These are phyloP conservation scores for Nemotelus pantherinus DNA, from an alignment of 2,888 invertebrate species.

Conservation along the genomic window DNA sequence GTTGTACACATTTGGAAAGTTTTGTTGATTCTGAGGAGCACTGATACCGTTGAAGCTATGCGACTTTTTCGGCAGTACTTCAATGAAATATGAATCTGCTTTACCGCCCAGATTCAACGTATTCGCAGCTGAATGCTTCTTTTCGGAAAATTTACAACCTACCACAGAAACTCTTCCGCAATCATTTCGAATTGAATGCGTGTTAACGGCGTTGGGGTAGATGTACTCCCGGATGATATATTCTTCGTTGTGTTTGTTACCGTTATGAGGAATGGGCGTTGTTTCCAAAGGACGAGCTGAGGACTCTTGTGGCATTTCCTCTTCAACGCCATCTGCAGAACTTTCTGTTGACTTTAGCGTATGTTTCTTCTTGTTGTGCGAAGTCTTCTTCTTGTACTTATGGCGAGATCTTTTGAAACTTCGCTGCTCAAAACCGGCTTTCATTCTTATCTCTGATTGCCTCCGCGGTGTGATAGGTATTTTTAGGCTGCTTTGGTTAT, in stretches of 20 bases:
- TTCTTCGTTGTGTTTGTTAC: not conserved
- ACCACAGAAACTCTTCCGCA: not conserved
- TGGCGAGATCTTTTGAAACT: too few species aligned
- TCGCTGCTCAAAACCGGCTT: too few species aligned
- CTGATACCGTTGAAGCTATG: not conserved
- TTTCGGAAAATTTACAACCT: not conserved
- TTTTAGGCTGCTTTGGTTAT: too few species aligned
- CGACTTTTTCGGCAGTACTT: slow-evolving; percentile 3
- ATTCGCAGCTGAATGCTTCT: not conserved
- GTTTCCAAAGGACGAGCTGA: too few species aligned
- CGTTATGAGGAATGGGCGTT: too few species aligned
- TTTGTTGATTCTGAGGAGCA: not conserved
- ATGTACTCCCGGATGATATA: not conserved
- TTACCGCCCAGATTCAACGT: slow-evolving; percentile 13
- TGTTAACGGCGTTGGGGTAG: not conserved
- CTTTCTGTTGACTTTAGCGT: too few species aligned
- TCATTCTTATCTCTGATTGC: too few species aligned
- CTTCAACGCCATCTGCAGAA: too few species aligned
- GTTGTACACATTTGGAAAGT: not conserved
- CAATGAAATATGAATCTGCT: slow-evolving; percentile 17
- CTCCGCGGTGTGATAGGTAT: too few species aligned
- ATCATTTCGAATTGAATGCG: not conserved
- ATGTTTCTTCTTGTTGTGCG: too few species aligned
- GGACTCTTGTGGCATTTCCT: too few species aligned
- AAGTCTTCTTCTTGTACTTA: too few species aligned